Conservation (phyloP, 2,113 vertebrate genomes). For the Gymnorhina tibicen region DNA sequence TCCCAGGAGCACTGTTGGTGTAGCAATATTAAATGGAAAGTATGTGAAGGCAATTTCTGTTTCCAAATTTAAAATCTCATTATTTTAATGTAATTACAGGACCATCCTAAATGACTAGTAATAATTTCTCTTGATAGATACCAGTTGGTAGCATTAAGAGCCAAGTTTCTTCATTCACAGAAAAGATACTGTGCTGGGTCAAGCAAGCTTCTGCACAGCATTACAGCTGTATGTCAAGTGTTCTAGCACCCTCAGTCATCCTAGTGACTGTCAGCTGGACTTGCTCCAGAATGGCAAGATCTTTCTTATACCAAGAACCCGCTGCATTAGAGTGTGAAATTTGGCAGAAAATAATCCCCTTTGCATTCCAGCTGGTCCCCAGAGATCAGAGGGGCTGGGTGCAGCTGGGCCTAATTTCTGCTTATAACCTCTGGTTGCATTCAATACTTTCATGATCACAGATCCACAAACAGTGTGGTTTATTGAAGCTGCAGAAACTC, state of each 20-base stretch:
- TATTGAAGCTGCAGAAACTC: not conserved
- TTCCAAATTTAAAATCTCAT: not conserved
- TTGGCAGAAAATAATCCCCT: not conserved
- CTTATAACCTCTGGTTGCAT: not conserved
- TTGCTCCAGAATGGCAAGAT: not conserved
- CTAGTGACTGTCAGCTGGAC: not conserved
- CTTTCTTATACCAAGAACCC: not conserved
- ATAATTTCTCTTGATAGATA: not conserved
- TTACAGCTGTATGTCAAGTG: not conserved
- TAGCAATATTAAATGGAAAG: slow-evolving; percentile 94
- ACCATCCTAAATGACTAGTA: not conserved
- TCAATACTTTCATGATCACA: not conserved
- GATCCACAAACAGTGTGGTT: not conserved
- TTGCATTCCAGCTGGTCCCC: not conserved
- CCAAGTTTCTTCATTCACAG: not conserved
- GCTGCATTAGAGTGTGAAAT: not conserved
- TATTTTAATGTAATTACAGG: not conserved
- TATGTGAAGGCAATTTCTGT: slow-evolving; percentile 69
- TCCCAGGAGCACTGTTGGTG: slow-evolving; percentile 94
- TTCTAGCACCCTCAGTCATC: not conserved
- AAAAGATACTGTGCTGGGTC: not conserved
- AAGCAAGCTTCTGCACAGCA: not conserved
- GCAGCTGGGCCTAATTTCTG: not conserved
- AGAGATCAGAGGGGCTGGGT: not conserved
- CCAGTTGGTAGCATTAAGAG: not conserved